Conservation (phyloP, 2,113 vertebrate species). For the Eupsittula cactorum region DNA sequence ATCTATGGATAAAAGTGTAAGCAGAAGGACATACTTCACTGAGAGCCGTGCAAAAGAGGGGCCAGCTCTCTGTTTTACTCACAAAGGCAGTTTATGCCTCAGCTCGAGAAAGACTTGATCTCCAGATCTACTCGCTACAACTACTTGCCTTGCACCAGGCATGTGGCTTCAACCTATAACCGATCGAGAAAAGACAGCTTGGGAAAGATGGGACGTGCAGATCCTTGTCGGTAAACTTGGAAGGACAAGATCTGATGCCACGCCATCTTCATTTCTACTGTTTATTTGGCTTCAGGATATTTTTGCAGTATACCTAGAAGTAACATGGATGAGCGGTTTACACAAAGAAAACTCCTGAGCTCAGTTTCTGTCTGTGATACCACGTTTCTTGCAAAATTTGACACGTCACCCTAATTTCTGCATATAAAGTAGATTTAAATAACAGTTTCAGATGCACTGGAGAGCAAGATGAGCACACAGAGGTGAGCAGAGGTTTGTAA, state of each 20-base stretch:
- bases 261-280: not conserved
- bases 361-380: not conserved
- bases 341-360: not conserved
- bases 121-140: not conserved
- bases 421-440: not conserved
- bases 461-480: not conserved
- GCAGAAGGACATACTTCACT: not conserved
- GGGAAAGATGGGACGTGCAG: not conserved
- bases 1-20: not conserved
- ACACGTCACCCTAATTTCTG: not conserved
- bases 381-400: not conserved
- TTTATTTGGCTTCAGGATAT: not conserved
- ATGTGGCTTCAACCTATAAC: not conserved
- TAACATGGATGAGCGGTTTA: not conserved
- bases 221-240: not conserved
- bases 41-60: not conserved
- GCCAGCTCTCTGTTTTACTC: not conserved
- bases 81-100: not conserved
- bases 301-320: not conserved
- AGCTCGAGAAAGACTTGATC: accelerated
- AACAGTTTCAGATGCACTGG: not conserved
- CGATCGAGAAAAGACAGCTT: not conserved
- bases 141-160: not conserved
- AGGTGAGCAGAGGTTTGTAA: not conserved
- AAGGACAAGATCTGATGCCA: not conserved